Base-by-base conservation (phyloP, 2,797 vertebrate species). In the Eupleurogrammus muticus region DNA sequence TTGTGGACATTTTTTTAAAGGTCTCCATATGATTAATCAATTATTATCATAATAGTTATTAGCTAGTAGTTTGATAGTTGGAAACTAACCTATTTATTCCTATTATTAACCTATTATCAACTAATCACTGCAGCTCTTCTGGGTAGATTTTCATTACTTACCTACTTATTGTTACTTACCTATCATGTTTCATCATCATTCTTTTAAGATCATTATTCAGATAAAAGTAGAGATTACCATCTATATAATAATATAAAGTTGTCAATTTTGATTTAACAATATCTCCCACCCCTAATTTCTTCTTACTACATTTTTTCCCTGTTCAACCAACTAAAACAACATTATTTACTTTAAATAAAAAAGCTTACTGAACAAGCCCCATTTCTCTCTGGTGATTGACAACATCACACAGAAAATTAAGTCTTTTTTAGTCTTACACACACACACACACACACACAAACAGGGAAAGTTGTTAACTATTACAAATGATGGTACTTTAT, bases 401-500 rank as follows among this genome's bases (percentile, higher is more conserved):
- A n/a, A 7, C 14, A 55, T 59, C n/a, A 48, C 16, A 21, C 9
- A 42, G 23, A n/a, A n/a, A n/a, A n/a, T n/a, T n/a, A n/a, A n/a
- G n/a, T n/a, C n/a, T n/a, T n/a, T n/a, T n/a, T n/a, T n/a, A 56
- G 5, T 9, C 0, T 1, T 34, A 19, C 40, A 58, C 11, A 47
- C 34, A 34, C 50, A 23, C 32, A 20, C 14, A 59, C 44, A 59
- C 55, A 69, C 49, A 66, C n/a, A 70, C 63, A 28, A 77, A 66
- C 9, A 69, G 60, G 9, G 46, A 78, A 70, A 77, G 49, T 42
- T 75, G 13, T 21, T 20, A 63, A 51, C 53, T 81, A 77, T 81
- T 77, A 78, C 64, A 89, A 81, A 78, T 69, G 47, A 80, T 56
- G 53, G 63, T 82, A 77, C 72, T 92, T 90, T 87, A 92, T 89